Evolutionary conservation across 2,797 vertebrate species (phyloP), one percentile per base, ranked within the genome.

Genomic region (Huso huso): DNA sequence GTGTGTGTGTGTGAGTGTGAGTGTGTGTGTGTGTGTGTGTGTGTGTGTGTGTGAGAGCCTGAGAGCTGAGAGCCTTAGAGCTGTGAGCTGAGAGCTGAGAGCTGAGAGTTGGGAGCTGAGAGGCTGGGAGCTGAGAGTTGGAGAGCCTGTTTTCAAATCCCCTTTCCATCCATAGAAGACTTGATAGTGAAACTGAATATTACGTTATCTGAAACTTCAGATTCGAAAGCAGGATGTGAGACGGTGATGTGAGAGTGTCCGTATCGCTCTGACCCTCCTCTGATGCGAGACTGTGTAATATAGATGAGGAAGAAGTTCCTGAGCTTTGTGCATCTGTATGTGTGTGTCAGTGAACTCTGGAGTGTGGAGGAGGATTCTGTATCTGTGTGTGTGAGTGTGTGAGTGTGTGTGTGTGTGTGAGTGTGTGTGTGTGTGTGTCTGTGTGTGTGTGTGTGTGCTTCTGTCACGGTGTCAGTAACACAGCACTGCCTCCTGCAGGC

Each of bases 401-500:
- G 58, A 10, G 58, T 60, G 58, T 59, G 57, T 59, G 57, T 59
- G 57, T 59, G 57, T 59, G 57, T 59, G 57, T 59, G 57, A 8
- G 57, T 59, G 57, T 59, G 57, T 59, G 57, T 59, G 57, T 59
- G 57, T 59, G 57, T 11, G 57, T 59, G 57, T 11, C 7, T 59
- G 15, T 1, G 15, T 18, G 23, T 3, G 23, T 3, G 2, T 37
- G 23, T 37, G 23, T 3, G 23, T 37, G 23, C 2, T 2, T 37
- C 23, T 37, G 23, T 37, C 23, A 37, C 4, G 23, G 23, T 37
- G 23, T 37, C 23, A 37, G 23, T 37, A 37, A 1, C 9, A 9
- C 12, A 6, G 6, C 61, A 48, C 59, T 50, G 6, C 37, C 15
- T 8, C 61, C 13, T 6, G 8, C 70, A 98, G 97, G 95, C 95